Evolutionary conservation across 2,797 vertebrate genomes (phyloP).

Genomic region (Takifugu rubripes): DNA sequence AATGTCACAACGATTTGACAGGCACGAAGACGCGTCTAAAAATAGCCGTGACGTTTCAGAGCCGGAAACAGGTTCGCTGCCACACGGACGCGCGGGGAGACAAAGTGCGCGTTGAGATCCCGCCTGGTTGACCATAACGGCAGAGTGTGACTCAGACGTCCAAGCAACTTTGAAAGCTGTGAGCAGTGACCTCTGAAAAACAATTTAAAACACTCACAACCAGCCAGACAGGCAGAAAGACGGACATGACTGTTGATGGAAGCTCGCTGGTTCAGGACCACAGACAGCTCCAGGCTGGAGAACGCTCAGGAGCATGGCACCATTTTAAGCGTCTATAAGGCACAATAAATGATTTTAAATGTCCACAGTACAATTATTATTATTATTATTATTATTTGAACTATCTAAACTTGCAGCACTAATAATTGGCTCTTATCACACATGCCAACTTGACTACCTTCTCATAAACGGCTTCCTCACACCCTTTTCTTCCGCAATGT

Average conservation of each 20-base stretch:
- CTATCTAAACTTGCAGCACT: neutral
- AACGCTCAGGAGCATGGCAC: too few relatives aligned
- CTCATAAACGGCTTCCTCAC: conserved; percentile 8
- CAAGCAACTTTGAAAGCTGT: conserved; percentile 21
- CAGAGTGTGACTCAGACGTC: conserved; percentile 51
- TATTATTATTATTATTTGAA: neutral
- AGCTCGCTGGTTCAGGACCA: conserved; percentile 57
- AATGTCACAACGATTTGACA: conserved; percentile 68
- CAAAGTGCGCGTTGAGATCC: conserved; percentile 18
- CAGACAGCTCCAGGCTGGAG: conserved; percentile 50
- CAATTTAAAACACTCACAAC: conserved; percentile 2
- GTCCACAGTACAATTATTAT: too few relatives aligned
- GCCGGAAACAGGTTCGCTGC: conserved; percentile 45
- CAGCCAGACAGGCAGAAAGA: conserved; percentile 16
- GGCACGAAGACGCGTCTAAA: conserved; percentile 60
- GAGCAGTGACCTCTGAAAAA: conserved; percentile 27
- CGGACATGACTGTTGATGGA: neutral
- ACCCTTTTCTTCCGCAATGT: conserved; percentile 7
- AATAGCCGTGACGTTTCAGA: conserved; percentile 65
- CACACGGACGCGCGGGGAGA: conserved; percentile 3
- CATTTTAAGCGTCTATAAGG: too few relatives aligned
- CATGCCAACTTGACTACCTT: neutral
- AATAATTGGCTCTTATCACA: neutral
- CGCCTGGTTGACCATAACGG: conserved; percentile 15
- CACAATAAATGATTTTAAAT: conserved; percentile 4